A percentile compares a stretch with the other conserved stretches of the same genome.
Evolutionary conservation across 2,797 vertebrate genomes (phyloP).

Genomic region (Hyperoplus lanceolatus): DNA sequence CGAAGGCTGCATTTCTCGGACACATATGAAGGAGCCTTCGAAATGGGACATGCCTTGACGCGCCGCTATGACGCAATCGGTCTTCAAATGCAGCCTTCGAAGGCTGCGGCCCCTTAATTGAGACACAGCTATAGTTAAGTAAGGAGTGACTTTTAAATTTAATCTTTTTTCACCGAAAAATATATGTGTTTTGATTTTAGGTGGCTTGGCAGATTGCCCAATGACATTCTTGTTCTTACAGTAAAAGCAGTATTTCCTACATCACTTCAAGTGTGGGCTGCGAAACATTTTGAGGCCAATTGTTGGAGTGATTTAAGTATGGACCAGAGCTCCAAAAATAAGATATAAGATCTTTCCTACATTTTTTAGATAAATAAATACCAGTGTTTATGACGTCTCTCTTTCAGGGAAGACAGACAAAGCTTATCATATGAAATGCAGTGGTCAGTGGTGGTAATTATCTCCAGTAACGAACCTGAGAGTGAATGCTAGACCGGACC

Average conservation of each 20-base stretch:
- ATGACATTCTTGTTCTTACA: constrained; percentile 25
- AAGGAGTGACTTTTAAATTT: background rate
- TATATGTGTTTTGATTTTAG: constrained; percentile 15
- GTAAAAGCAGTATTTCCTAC: constrained; percentile 14
- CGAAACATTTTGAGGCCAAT: constrained; percentile 14
- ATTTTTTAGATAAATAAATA: constrained; percentile 56
- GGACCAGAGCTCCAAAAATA: constrained; percentile 41
- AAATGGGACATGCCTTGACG: too few relatives aligned
- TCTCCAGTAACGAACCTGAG: constrained; percentile 49
- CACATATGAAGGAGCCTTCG: too few relatives aligned
- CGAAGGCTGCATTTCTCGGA: too few relatives aligned
- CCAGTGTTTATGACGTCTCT: constrained; percentile 38
- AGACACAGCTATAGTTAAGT: background rate
- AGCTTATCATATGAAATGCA: constrained; percentile 45
- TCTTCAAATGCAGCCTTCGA: too few relatives aligned
- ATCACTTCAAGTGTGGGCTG: constrained; percentile 10
- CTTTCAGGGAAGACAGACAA: constrained; percentile 31
- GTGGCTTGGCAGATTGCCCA: constrained; percentile 21
- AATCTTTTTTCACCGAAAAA: background rate
- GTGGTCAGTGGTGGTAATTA: constrained; percentile 43
- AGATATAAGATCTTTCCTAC: constrained; percentile 48
- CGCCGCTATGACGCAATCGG: too few relatives aligned
- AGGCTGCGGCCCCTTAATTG: too few relatives aligned
- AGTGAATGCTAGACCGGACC: constrained; percentile 27
- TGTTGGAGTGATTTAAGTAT: constrained; percentile 43